phyloP scores from a whole-genome alignment of 1,140 invertebrate species.

The Dendroctonus valens region DNA sequence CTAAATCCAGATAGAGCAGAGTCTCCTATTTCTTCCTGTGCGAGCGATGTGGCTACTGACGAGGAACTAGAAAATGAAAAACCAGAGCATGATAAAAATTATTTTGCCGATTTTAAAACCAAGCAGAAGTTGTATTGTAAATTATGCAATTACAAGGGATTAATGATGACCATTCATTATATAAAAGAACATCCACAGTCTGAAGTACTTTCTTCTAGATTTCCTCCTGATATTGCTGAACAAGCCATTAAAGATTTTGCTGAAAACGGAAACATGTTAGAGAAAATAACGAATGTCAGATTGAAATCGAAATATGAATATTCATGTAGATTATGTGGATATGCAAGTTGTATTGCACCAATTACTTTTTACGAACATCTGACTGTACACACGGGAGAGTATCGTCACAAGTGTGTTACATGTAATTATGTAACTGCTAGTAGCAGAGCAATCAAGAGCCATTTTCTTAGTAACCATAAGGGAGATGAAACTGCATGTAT shows the following conservation, averaged over 20 bases:
- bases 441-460: constrained; percentile 52
- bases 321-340: constrained; percentile 41
- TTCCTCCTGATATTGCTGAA: constrained; percentile 54
- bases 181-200: constrained; percentile 59
- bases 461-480: constrained; percentile 41
- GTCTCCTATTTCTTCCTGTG: background rate
- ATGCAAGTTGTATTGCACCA: constrained; percentile 31
- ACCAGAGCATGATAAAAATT: constrained; percentile 39
- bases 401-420: constrained; percentile 59
- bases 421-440: constrained; percentile 55
- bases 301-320: constrained; percentile 32
- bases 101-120: constrained; percentile 37
- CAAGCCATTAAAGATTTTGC: constrained; percentile 50
- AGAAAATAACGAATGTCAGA: constrained; percentile 21
- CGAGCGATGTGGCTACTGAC: background rate
- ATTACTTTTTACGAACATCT: constrained; percentile 58
- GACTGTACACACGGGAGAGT: constrained; percentile 71
- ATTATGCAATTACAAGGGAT: constrained; percentile 59
- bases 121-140: constrained; percentile 54
- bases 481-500: constrained; percentile 24
- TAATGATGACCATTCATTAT: constrained; percentile 66
- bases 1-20: constrained; percentile 5
- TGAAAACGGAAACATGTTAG: constrained; percentile 31
- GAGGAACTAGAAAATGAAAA: constrained; percentile 3
- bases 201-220: constrained; percentile 64